These are phyloP conservation scores for Papilio helenus DNA, from an alignment of 1,140 invertebrate genomes.

Conservation along the genomic window DNA sequence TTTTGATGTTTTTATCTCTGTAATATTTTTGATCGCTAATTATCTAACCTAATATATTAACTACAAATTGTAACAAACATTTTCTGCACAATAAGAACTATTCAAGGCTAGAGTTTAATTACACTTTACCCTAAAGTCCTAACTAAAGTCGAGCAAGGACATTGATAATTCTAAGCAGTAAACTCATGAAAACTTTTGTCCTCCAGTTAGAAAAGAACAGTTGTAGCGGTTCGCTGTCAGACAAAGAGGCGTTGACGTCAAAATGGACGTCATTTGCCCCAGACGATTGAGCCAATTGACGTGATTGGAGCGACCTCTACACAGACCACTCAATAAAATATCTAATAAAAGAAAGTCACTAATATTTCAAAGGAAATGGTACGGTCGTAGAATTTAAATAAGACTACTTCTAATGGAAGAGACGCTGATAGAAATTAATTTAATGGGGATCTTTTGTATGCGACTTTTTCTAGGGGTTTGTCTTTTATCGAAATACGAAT, in stretches of 20 bases:
- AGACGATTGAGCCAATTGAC: conserved; percentile 75
- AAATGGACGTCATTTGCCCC: conserved; percentile 63
- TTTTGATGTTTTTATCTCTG: no score
- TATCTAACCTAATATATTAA: no score
- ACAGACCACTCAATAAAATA: conserved; percentile 53
- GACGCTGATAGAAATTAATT: not conserved
- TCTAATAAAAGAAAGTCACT: conserved; percentile 41
- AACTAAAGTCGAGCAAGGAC: not conserved
- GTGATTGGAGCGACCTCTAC: conserved; percentile 68
- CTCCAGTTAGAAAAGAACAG: conserved; percentile 59
- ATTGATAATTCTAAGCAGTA: conserved; percentile 6
- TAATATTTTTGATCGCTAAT: no score
- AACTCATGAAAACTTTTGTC: conserved; percentile 37
- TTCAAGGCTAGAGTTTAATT: no score
- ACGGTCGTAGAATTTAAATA: not conserved
- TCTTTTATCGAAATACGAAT: no score
- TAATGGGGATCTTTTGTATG: not conserved
- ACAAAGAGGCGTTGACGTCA: conserved; percentile 75
- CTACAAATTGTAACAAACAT: not conserved
- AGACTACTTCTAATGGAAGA: not conserved
- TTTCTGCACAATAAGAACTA: no score
- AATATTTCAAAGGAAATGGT: conserved; percentile 32
- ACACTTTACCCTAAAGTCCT: not conserved
- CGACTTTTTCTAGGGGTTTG: not conserved
- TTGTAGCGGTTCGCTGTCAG: conserved; percentile 66